Evolutionary conservation across 1,140 invertebrate genomes (phyloP), one percentile per base, ranked within the genome.

Genomic region (Calephelis virginiensis): DNA sequence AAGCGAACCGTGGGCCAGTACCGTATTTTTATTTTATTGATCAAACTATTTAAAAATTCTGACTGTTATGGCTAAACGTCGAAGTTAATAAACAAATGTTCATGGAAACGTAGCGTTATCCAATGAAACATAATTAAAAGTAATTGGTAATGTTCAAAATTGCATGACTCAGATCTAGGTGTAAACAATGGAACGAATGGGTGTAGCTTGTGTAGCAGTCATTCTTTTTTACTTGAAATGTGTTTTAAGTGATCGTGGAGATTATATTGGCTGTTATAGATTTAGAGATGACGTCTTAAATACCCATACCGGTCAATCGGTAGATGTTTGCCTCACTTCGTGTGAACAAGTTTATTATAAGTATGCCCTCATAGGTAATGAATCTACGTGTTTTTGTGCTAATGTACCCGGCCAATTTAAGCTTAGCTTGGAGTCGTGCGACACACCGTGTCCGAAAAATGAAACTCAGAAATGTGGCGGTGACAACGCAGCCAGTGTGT

Each of bases 401-500:
- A 91, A 90, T 60, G 61, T 73, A 5, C 85, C 89, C 0, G 88
- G 88, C 3, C 72, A 78, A 11, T 80, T 84, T 46, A 77, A 82
- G 69, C 48, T 90, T 14, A 75, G 72, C 0, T 53, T 67, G 47
- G 82, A 87, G 4, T 64, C 85, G 0, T 93, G 92, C 67, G 78
- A 86, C 66, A 90, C 82, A 0, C 84, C 89, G 0, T 93, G 92
- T 46, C 82, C 91, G 14, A 92, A 92, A 66, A 92, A 92, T 68
- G 92, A 90, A 66, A 86, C 89, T 1, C 92, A 93, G 70, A 91
- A 86, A 47, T 93, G 92, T 68, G 93, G 92, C 0, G 92, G 93
- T 8, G 86, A 88, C 7, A 86, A 91, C 46, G 86, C 90, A 0
- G 87, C 89, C 10, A 93, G 92, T 45, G 92, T 93, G 0, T 93